Evolutionary conservation across 2,888 invertebrate genomes (phyloP).

Genomic region (Hoplodrina ambigua): DNA sequence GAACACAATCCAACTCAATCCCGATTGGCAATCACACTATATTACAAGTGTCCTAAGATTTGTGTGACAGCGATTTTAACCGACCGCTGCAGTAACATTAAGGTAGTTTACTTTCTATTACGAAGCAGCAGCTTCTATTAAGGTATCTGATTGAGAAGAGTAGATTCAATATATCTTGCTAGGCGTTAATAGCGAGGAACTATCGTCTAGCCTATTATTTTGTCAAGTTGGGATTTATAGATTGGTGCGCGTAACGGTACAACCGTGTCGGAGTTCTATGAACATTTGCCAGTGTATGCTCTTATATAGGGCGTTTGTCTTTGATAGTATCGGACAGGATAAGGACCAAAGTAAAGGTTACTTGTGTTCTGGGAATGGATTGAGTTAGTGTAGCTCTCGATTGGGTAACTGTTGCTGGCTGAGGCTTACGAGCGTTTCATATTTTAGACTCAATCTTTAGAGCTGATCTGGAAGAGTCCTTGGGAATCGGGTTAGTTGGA

Average conservation of each 20-base stretch:
- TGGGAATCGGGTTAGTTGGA: constrained; percentile 32
- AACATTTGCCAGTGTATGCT: constrained; percentile 63
- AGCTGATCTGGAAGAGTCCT: constrained; percentile 30
- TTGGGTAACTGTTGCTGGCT: constrained; percentile 48
- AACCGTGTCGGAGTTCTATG: constrained; percentile 66
- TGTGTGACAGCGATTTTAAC: constrained; percentile 59
- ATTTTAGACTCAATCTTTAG: constrained; percentile 34
- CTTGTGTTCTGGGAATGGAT: constrained; percentile 54
- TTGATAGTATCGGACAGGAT: constrained; percentile 61
- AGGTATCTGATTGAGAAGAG: constrained; percentile 89
- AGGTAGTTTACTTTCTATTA: constrained; percentile 75
- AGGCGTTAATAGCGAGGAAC: constrained; percentile 88
- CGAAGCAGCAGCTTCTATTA: constrained; percentile 79
- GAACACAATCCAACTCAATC: constrained; percentile 54
- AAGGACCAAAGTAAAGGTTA: constrained; percentile 64
- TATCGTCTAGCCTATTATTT: constrained; percentile 89
- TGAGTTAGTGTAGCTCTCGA: constrained; percentile 48
- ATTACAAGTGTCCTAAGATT: constrained; percentile 59
- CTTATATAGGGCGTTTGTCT: constrained; percentile 49
- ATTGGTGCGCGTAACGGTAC: constrained; percentile 84
- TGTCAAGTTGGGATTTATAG: constrained; percentile 90
- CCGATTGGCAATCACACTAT: constrained; percentile 51
- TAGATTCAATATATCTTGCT: constrained; percentile 88
- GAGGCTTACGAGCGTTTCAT: constrained; percentile 34
- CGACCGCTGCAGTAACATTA: constrained; percentile 63